Percentiles rank a stretch among this genome's conserved stretches.
These are phyloP conservation scores for Leptestheria dahalacensis DNA, from an alignment of 1,140 invertebrate species.

Conservation along the genomic window DNA sequence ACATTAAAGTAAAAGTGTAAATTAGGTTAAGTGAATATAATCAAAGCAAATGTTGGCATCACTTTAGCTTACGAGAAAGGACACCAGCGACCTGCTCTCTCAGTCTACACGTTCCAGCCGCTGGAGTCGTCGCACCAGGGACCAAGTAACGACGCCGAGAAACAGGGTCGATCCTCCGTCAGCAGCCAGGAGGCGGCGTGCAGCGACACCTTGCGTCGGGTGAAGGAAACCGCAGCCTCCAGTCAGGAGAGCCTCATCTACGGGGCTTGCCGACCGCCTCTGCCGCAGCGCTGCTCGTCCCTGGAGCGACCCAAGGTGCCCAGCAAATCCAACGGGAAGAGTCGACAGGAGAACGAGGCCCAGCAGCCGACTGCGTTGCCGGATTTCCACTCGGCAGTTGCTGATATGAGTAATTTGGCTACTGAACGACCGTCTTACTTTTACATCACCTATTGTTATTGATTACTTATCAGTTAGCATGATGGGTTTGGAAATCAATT, in stretches of 20 bases:
- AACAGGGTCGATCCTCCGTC: neutral
- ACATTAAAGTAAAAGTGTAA: no score
- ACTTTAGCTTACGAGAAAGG: conserved; percentile 77
- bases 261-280: conserved; percentile 24
- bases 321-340: conserved; percentile 27
- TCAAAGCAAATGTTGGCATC: neutral
- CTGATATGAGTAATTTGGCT: conserved; percentile 25
- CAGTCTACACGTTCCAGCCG: conserved; percentile 73
- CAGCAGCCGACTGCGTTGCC: conserved; percentile 27
- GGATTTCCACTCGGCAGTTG: conserved; percentile 26
- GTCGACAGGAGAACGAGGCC: conserved; percentile 5
- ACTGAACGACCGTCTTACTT: neutral
- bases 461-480: no score
- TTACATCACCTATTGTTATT: neutral
- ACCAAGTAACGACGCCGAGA: neutral
- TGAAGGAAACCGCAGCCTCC: neutral
- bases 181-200: neutral
- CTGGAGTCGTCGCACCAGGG: conserved; percentile 31
- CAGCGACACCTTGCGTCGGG: neutral
- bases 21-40: no score
- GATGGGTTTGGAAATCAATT: no score
- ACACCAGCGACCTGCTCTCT: conserved; percentile 64
- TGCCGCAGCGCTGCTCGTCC: conserved; percentile 58
- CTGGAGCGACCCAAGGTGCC: conserved; percentile 46
- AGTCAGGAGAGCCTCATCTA: conserved; percentile 9